A percentile compares a stretch with the other conserved stretches of the same genome.
phyloP scores from a whole-genome alignment of 2,113 vertebrate genomes.

The Ardeotis arabs region DNA sequence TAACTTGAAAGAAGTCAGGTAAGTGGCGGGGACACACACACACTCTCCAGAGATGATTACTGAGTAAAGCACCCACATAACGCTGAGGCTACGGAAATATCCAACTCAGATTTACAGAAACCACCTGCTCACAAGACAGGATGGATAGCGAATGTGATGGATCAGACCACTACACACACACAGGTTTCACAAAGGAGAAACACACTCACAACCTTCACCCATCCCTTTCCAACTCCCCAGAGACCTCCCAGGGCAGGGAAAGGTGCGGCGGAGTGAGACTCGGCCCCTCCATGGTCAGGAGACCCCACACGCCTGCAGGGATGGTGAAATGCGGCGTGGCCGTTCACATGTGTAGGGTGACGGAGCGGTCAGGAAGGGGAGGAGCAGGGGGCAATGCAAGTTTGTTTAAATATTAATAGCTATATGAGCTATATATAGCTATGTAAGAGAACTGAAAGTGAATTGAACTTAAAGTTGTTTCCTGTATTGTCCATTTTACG shows the following conservation, averaged over 20 bases:
- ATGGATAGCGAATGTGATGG: accelerated
- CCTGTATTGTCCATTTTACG: neutral
- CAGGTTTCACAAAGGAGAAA: neutral
- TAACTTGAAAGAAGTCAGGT: neutral
- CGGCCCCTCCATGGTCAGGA: accelerated
- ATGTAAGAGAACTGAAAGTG: neutral
- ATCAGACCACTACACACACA: neutral
- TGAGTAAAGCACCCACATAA: neutral
- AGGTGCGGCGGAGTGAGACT: neutral
- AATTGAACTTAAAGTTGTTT: neutral
- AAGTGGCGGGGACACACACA: neutral
- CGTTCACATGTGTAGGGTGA: accelerated
- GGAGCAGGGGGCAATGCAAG: neutral
- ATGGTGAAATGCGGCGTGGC: accelerated
- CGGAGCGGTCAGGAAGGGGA: accelerated
- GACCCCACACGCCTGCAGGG: accelerated
- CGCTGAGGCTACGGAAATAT: neutral
- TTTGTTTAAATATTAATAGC: neutral
- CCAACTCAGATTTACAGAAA: neutral
- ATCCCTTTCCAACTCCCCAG: neutral
- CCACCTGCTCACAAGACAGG: neutral
- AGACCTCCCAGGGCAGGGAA: neutral
- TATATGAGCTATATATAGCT: no score
- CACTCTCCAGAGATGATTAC: neutral
- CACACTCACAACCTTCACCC: neutral